Evolutionary conservation across 2,888 invertebrate genomes (phyloP).

Genomic region (Trichopoda pennipes): DNA sequence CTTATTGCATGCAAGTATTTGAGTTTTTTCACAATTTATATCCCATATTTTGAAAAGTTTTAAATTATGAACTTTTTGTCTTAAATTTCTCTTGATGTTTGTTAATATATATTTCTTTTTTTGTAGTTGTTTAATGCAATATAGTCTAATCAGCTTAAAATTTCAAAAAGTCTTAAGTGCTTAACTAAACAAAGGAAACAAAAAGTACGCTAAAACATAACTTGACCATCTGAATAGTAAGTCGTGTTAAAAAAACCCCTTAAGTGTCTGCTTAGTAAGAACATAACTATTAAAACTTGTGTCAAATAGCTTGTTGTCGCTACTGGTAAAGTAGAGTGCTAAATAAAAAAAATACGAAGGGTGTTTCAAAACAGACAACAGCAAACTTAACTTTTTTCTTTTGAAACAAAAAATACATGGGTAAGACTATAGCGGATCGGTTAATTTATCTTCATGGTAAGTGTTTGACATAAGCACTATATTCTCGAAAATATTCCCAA

Average conservation of each 20-base stretch:
- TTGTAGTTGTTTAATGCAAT: slow-evolving; percentile 13
- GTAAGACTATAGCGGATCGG: too few relatives aligned
- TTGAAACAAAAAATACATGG: too few relatives aligned
- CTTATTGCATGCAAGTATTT: slow-evolving; percentile 1
- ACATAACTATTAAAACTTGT: slow-evolving; percentile 12
- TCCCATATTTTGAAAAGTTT: slow-evolving; percentile 25
- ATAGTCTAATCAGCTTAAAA: slow-evolving; percentile 50
- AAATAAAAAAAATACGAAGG: too few relatives aligned
- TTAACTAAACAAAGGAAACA: background rate
- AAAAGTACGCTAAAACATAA: slow-evolving; percentile 27
- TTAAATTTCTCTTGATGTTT: slow-evolving; percentile 18
- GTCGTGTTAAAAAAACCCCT: slow-evolving; percentile 43
- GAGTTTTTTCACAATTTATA: background rate
- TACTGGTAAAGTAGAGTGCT: too few relatives aligned
- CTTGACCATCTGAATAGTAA: slow-evolving; percentile 40
- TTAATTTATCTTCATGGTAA: too few relatives aligned
- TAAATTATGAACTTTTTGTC: slow-evolving; percentile 3
- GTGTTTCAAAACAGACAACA: too few relatives aligned
- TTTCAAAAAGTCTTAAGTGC: slow-evolving; percentile 48
- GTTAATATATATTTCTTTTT: background rate
- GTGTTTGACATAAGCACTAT: too few relatives aligned
- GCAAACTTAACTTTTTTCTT: too few relatives aligned
- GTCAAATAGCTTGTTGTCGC: background rate
- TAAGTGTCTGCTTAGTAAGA: slow-evolving; percentile 45
- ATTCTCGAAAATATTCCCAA: too few relatives aligned